Percentiles rank a stretch among this genome's conserved stretches.
phyloP scores from a whole-genome alignment of 2,888 invertebrate genomes.

The Eulithis prunata region DNA sequence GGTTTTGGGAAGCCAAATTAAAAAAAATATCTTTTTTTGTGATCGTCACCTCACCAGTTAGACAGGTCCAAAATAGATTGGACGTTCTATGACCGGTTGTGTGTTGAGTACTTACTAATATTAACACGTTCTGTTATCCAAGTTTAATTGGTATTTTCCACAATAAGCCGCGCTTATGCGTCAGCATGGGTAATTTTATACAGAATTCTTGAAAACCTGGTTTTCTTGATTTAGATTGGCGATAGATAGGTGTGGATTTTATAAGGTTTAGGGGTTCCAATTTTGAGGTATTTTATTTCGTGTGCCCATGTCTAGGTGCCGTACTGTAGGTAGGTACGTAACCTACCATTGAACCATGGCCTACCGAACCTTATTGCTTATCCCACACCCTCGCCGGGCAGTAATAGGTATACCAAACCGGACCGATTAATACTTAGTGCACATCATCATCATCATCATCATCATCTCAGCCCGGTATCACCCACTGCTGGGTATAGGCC shows the following conservation, averaged over 20 bases:
- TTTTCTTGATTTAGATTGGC: constrained; percentile 1
- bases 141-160: constrained; percentile 37
- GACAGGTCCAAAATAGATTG: constrained; percentile 40
- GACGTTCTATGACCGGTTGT: constrained; percentile 3
- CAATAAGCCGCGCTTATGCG: constrained; percentile 4
- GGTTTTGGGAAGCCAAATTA: constrained; percentile 24
- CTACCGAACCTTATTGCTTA: no score
- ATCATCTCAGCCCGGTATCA: no score
- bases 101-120: neutral
- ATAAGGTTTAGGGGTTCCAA: no score
- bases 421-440: no score
- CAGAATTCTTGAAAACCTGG: constrained; percentile 20
- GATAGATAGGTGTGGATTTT: neutral
- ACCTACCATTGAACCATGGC: no score
- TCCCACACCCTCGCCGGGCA: no score
- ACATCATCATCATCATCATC: no score
- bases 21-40: constrained; percentile 8
- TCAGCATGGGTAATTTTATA: constrained; percentile 1
- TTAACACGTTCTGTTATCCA: constrained; percentile 3
- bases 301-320: no score
- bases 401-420: no score
- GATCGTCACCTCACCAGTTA: constrained; percentile 35
- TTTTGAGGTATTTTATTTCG: no score
- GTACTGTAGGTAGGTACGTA: no score
- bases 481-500: no score